Base-by-base conservation (phyloP, 2,113 vertebrate genomes). In the Synodontis membranacea region DNA sequence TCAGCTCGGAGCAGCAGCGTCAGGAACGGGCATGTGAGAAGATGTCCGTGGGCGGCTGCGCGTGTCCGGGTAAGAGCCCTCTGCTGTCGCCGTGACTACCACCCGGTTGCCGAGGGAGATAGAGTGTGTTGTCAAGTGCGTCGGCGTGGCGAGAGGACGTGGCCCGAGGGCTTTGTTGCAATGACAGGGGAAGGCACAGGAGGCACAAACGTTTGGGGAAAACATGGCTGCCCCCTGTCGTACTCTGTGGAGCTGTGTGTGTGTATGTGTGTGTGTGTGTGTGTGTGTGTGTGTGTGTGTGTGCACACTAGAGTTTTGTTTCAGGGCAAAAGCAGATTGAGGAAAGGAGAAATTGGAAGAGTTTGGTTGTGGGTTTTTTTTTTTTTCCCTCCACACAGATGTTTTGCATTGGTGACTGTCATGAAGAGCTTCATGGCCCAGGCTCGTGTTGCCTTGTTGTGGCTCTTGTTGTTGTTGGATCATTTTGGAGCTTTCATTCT, bases 11-110 rank as follows among this genome's bases (percentile, higher is more conserved):
- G 94, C 91, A 79, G 83, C 80, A 78, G 86, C 86, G 93, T 74
- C 62, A 58, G 93, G 89, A 94, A 95, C 95, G 95, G 96, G 96
- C 96, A 97, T 97, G 97, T 97, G 96, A 96, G 93, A 97, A 97
- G 96, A 97, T 97, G 97, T 97, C 97, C 93, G 96, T 97, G 93
- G 94, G 95, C 95, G 97, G 96, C 95, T 97, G 97, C 92, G 97
- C 97, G 92, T 97, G 97, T 96, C 97, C 97, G 94, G 97, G 97
- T 97, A 94, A 97, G 97, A 82, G 46, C 96, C 89, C 89, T 79
- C 48, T 46, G 88, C 91, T 89, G 88, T 89, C 80, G 81, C 90
- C 91, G 89, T 88, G 90, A 92, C 90, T 90, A 90, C 92, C 90
- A 91, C 89, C 88, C 81, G 85, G 86, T 58, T 80, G 86, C 82